phyloP scores from a whole-genome alignment of 1,140 invertebrate genomes.

The Trissolcus basalis region DNA sequence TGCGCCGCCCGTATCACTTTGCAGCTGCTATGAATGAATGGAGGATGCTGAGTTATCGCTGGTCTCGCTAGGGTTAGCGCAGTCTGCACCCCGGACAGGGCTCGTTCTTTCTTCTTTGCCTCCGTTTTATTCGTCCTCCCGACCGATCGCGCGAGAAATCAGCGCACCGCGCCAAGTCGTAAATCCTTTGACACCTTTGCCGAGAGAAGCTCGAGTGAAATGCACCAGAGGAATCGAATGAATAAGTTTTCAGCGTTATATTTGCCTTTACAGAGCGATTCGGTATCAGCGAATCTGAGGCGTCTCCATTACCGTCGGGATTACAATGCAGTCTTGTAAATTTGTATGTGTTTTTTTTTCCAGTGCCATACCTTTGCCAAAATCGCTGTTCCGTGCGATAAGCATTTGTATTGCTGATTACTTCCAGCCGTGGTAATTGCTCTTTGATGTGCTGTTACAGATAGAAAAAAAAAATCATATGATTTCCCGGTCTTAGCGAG shows the following conservation, averaged over 20 bases:
- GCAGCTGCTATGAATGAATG: constrained; percentile 68
- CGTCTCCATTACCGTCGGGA: not conserved
- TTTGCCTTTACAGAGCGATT: not conserved
- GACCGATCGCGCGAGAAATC: constrained; percentile 51
- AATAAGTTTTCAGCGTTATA: constrained; percentile 3
- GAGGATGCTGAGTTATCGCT: constrained; percentile 68
- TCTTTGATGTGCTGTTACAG: too few relatives aligned
- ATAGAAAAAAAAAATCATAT: too few relatives aligned
- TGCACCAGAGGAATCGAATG: constrained; percentile 26
- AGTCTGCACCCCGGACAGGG: constrained; percentile 16
- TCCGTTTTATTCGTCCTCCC: constrained; percentile 21
- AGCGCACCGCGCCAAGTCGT: constrained; percentile 47
- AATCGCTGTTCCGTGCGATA: constrained; percentile 10
- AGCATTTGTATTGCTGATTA: constrained; percentile 29
- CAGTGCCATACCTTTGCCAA: constrained; percentile 16
- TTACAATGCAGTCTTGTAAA: constrained; percentile 29
- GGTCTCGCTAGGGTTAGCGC: constrained; percentile 38
- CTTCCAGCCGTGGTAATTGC: too few relatives aligned
- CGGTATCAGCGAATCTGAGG: not conserved
- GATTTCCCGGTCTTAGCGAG: too few relatives aligned
- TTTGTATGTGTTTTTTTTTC: constrained; percentile 5
- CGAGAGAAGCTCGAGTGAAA: constrained; percentile 25
- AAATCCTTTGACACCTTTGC: constrained; percentile 59
- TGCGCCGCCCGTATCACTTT: constrained; percentile 66
- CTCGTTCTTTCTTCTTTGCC: constrained; percentile 13